A percentile compares a stretch with the other conserved stretches of the same genome.
Evolutionary conservation across 2,797 vertebrate genomes (phyloP).

Genomic region (Botia almorhae): DNA sequence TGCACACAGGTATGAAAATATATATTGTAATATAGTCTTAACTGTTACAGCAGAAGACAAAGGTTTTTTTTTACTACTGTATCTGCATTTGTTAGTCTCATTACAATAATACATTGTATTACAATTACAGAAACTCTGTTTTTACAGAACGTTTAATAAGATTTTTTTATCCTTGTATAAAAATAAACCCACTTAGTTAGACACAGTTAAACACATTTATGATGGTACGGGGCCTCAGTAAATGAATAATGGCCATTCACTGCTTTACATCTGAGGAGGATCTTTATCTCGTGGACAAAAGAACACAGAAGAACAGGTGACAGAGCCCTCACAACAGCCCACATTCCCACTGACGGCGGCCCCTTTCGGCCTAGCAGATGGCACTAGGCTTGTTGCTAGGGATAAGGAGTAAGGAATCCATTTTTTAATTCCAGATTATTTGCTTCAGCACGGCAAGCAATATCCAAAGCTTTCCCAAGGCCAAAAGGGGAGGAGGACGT

Average conservation of each 20-base stretch:
- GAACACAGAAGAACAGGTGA: slow-evolving; percentile 81
- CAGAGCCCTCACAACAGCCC: slow-evolving; percentile 62
- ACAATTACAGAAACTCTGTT: not conserved
- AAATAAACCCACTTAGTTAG: not conserved
- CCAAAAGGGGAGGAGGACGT: slow-evolving; percentile 77
- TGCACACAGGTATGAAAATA: too few relatives aligned
- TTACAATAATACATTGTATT: not conserved
- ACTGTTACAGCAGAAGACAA: not conserved
- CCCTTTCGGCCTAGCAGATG: slow-evolving; percentile 88
- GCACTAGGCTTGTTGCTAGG: slow-evolving; percentile 91
- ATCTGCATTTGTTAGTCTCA: not conserved
- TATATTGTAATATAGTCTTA: not conserved
- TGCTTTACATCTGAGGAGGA: slow-evolving; percentile 46
- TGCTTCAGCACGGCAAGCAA: slow-evolving; percentile 86
- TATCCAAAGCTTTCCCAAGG: slow-evolving; percentile 85
- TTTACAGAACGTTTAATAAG: not conserved
- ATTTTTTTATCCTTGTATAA: not conserved
- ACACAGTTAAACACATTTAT: not conserved
- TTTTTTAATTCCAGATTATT: slow-evolving; percentile 95
- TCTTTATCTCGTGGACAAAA: slow-evolving; percentile 62
- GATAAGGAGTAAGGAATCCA: slow-evolving; percentile 89
- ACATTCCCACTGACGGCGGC: slow-evolving; percentile 78
- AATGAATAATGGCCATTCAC: slow-evolving; percentile 17
- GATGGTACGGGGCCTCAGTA: not conserved
- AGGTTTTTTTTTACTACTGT: not conserved